phyloP scores from a whole-genome alignment of 1,140 invertebrate genomes.

The Caerostris extrusa region DNA sequence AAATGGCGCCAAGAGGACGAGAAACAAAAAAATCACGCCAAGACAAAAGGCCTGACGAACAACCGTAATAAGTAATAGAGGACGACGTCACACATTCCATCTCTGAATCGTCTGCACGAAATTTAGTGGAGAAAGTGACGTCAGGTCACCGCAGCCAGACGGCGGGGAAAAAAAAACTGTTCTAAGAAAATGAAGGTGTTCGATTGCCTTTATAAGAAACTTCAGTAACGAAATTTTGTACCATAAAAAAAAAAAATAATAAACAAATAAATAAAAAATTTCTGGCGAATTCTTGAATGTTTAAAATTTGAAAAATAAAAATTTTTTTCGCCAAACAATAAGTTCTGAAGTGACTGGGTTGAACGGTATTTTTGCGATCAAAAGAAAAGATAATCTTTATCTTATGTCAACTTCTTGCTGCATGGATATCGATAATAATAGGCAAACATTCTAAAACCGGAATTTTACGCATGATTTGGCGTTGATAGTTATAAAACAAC shows the following conservation, averaged over 20 bases:
- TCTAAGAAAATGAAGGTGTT: neutral
- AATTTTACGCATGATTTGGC: neutral
- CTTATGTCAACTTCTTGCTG: neutral
- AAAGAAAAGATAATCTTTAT: neutral
- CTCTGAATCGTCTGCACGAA: slow-evolving; percentile 3
- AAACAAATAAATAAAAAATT: too few species aligned
- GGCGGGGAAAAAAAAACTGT: neutral
- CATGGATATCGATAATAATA: neutral
- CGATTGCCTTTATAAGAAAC: neutral
- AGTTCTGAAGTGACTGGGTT: neutral
- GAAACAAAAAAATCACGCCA: neutral
- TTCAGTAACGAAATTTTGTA: neutral
- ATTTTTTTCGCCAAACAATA: neutral
- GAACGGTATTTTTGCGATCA: neutral
- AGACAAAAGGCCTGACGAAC: neutral
- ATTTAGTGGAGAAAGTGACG: neutral
- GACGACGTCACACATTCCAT: slow-evolving; percentile 21
- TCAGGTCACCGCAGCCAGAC: slow-evolving; percentile 14
- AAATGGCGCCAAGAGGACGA: neutral
- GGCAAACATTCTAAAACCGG: neutral
- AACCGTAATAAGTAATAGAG: neutral
- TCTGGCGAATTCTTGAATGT: neutral
- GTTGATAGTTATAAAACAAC: too few species aligned
- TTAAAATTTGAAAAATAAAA: neutral
- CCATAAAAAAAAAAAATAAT: neutral